Evolutionary conservation across 1,140 invertebrate species (phyloP).

Genomic region (Zaprionus gabonicus): DNA sequence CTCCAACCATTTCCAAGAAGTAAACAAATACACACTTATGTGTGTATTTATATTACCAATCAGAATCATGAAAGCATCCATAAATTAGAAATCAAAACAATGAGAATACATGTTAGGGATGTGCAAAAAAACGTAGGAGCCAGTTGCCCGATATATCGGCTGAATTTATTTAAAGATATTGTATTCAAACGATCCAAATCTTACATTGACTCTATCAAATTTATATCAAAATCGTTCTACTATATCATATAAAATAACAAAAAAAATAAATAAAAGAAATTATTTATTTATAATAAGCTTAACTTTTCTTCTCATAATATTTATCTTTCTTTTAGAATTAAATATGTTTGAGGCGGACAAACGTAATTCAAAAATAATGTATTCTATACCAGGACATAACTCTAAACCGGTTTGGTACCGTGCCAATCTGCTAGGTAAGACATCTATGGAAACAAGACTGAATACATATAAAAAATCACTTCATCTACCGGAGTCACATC

Average conservation of each 20-base stretch:
- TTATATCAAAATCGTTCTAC: too few relatives aligned
- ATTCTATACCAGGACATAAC: not conserved
- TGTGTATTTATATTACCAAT: not conserved
- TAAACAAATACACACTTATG: not conserved
- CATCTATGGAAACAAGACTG: not conserved
- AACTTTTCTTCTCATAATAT: not conserved
- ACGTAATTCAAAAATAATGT: slow-evolving; percentile 1
- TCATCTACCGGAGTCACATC: not conserved
- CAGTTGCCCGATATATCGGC: not conserved
- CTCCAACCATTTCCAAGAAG: not conserved
- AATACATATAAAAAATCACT: not conserved
- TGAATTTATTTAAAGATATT: too few relatives aligned
- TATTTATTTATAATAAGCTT: not conserved
- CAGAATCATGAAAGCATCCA: slow-evolving; percentile 6
- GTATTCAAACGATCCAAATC: too few relatives aligned
- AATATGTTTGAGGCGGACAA: not conserved
- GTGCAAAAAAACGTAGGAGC: not conserved
- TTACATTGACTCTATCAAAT: too few relatives aligned
- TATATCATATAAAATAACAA: not conserved
- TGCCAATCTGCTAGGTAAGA: not conserved
- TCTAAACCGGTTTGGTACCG: not conserved
- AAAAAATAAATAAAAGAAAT: not conserved
- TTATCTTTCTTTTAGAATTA: not conserved
- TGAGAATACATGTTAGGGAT: not conserved
- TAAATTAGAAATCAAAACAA: slow-evolving; percentile 6